Evolutionary conservation across 2,113 vertebrate genomes (phyloP), one percentile per base, ranked within the genome.

Genomic region (Grus americana): DNA sequence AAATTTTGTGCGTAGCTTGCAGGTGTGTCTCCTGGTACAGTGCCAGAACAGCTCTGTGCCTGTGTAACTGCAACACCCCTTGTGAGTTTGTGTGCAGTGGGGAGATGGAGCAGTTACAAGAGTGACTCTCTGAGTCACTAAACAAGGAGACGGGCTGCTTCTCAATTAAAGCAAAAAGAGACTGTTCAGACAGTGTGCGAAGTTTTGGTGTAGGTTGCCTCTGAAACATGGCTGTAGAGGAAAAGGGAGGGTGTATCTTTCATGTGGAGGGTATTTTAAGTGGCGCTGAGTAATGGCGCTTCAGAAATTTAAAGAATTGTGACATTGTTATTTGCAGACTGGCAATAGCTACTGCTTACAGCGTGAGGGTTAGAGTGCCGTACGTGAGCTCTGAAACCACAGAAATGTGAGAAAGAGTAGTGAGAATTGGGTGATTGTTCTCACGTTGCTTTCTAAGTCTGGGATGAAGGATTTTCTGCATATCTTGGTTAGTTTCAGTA

Each of bases 131-230:
- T 12, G 32, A 85, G 42, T 54, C 57, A 36, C 12, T 71, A 9
- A 70, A 58, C 38, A 63, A 32, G 38, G 79, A 59, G 54, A 79
- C 54, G 5, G 22, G 15, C 73, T 2, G 3, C 65, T 50, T 42
- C 22, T 62, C 80, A 79, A 7, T 73, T 59, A 87, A 63, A 63
- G 52, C 52, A 62, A 29, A 92, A 81, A 2, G 2, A 65, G 58
- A 18, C 19, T 0, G 1, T 59, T 81, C 42, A 44, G 62, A 23
- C 34, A 46, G 47, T 0, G 0, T 11, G 47, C 78, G 57, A 59
- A 1, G 14, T 34, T 93, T 34, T 27, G 65, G 44, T 57, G 24
- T 59, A 32, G 73, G 36, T 19, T 66, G 63, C 20, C 54, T 90
- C 62, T 81, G 89, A 84, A 83, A 10, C 1, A 4, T 68, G 79